phyloP scores from a whole-genome alignment of 2,888 invertebrate species.

The Subacronicta megacephala region DNA sequence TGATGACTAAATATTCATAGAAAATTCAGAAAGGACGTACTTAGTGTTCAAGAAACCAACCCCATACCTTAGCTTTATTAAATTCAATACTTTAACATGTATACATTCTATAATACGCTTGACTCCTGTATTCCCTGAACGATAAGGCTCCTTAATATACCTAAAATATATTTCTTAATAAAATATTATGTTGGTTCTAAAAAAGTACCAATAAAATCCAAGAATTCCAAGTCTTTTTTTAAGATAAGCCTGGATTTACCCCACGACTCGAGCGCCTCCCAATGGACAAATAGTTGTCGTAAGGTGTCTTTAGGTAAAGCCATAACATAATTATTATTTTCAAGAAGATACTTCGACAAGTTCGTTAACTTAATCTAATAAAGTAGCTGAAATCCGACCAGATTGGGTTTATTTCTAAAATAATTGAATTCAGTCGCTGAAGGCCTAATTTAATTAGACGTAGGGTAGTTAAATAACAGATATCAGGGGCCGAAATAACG shows the following conservation, averaged over 20 bases:
- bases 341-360: slow-evolving; percentile 22
- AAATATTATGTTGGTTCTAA: not conserved
- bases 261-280: slow-evolving; percentile 11
- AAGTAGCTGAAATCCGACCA: slow-evolving; percentile 9
- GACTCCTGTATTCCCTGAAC: no score
- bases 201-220: slow-evolving; percentile 9
- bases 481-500: no score
- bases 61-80: no score
- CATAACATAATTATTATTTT: slow-evolving; percentile 35
- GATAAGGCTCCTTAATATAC: no score
- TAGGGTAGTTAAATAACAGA: no score
- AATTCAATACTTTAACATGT: no score
- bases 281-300: slow-evolving; percentile 18
- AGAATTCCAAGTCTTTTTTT: slow-evolving; percentile 18
- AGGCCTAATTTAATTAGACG: slow-evolving; percentile 7
- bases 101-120: no score
- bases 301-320: slow-evolving; percentile 25
- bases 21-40: no score
- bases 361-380: slow-evolving; percentile 31
- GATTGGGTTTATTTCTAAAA: slow-evolving; percentile 13
- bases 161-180: not conserved
- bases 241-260: slow-evolving; percentile 26
- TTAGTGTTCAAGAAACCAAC: no score
- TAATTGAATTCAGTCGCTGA: slow-evolving; percentile 16
- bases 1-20: no score